Conservation (phyloP, 1,140 invertebrate genomes). For the Pogonomyrmex barbatus region DNA sequence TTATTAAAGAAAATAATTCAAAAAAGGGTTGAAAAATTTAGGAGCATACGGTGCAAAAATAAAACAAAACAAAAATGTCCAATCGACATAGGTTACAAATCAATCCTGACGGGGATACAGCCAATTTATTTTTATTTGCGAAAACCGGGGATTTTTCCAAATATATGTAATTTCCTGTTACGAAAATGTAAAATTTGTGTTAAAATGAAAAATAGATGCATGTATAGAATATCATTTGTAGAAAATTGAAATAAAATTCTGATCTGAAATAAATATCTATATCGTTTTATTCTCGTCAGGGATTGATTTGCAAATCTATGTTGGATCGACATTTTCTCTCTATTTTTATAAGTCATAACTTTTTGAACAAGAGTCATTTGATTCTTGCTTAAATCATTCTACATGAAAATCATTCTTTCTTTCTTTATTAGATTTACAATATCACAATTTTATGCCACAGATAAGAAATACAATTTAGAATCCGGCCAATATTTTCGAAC, state of each 20-base stretch:
- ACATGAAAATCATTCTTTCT: too few species aligned
- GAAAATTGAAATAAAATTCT: constrained; percentile 19
- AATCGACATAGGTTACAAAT: constrained; percentile 21
- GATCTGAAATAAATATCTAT: background rate
- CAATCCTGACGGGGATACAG: constrained; percentile 9
- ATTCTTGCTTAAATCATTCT: too few species aligned
- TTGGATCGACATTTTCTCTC: too few species aligned
- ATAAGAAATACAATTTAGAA: background rate
- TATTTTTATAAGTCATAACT: too few species aligned
- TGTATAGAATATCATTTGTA: constrained; percentile 5
- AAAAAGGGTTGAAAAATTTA: background rate
- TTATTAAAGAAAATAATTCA: constrained; percentile 10
- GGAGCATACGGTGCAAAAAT: background rate
- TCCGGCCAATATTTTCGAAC: background rate
- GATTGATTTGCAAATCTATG: too few species aligned
- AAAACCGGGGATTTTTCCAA: constrained; percentile 6
- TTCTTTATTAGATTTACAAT: background rate
- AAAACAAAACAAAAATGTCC: constrained; percentile 2
- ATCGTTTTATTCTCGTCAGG: too few species aligned
- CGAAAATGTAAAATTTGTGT: constrained; percentile 13
- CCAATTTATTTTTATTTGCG: constrained; percentile 32
- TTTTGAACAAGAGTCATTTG: too few species aligned
- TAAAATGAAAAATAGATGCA: background rate
- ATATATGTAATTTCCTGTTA: constrained; percentile 14
- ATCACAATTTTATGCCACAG: background rate